Conservation (phyloP, 2,888 invertebrate species). For the Caradrina kadenii region DNA sequence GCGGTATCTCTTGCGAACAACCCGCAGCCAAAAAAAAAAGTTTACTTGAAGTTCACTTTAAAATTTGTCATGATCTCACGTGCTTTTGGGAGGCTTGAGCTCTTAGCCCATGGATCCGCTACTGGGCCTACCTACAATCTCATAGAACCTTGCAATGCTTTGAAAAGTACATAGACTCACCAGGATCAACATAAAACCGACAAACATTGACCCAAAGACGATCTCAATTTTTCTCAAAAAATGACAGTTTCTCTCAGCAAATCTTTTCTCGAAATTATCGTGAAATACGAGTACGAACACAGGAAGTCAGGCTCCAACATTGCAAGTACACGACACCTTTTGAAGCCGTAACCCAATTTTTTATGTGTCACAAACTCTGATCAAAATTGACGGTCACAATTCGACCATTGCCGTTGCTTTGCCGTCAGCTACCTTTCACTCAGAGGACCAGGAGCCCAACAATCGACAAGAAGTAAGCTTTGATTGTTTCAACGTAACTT, state of each 20-base stretch:
- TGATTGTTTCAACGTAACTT: slow-evolving; percentile 71
- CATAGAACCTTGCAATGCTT: not conserved
- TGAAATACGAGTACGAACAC: slow-evolving; percentile 32
- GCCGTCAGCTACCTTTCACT: slow-evolving; percentile 57
- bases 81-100: no score
- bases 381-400: slow-evolving; percentile 58
- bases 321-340: slow-evolving; percentile 29
- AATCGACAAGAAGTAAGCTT: slow-evolving; percentile 83
- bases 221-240: not conserved
- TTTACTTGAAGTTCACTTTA: no score
- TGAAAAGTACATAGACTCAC: no score
- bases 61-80: no score
- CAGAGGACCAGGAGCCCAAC: slow-evolving; percentile 71
- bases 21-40: no score
- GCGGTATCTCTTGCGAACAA: no score
- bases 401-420: slow-evolving; percentile 53
- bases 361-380: slow-evolving; percentile 25
- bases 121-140: not conserved
- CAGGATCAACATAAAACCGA: no score
- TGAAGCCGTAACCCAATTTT: slow-evolving; percentile 45
- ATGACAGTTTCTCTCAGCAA: not conserved
- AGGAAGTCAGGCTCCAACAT: slow-evolving; percentile 14
- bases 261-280: slow-evolving; percentile 3
- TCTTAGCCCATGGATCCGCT: no score
- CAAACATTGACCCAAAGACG: not conserved